Evolutionary conservation across 2,797 vertebrate species (phyloP), one percentile per base, ranked within the genome.

Genomic region (Discoglossus pictus): DNA sequence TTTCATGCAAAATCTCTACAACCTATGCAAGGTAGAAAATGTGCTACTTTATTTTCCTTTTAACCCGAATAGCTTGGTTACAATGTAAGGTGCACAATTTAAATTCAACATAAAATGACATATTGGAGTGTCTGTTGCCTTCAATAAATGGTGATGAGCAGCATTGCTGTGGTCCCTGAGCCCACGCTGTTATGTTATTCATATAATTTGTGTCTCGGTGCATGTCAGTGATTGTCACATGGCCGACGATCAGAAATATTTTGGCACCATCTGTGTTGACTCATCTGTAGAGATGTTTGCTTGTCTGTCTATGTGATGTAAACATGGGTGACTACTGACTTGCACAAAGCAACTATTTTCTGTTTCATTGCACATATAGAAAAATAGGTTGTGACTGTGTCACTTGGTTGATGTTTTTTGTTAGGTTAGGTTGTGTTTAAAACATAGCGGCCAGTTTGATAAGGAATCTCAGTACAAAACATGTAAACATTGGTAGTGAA

Each of bases 221-320:
- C 20, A 16, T 53, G 24, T n/a, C n/a, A 35, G 18, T 9, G 61
- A 40, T 10, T 46, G 64, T 40, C 20, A 11, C 25, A 65, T 48
- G 67, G 74, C 65, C 61, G 39, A 69, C 74, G 74, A 63, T 61
- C 18, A 15, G 48, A 67, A 60, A 38, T 34, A 27, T 13, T 66
- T 60, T 18, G 11, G 17, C 47, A 34, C 76, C 74, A 68, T 78
- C 76, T 79, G 77, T 47, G 51, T 17, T 65, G 54, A 42, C 65
- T 65, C 63, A 31, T 51, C 73, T 68, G 47, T 44, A 78, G 60
- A 42, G 72, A 10, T 51, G 54, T 51, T 36, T 34, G 12, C 34
- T 42, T 23, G 56, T 65, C 56, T 73, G 61, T 65, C 16, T 76
- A 3, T 25, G 17, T 20, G 52, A n/a, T 17, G 16, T 43, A 40